Percentiles rank a stretch among this genome's conserved stretches.
Conservation (phyloP, 2,888 invertebrate species). For the Hirtodrosophila alboralis region DNA sequence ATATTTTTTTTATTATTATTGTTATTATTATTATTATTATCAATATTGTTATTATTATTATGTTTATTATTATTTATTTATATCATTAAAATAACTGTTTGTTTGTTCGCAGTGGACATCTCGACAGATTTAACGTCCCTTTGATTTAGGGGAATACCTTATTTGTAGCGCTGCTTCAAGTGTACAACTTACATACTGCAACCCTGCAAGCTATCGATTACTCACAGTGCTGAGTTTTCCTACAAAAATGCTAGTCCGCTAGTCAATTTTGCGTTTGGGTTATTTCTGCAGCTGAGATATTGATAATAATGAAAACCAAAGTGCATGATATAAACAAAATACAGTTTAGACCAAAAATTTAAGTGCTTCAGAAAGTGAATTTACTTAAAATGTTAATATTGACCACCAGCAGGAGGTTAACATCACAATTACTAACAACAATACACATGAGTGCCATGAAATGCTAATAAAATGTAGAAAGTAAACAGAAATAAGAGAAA, state of each 20-base stretch:
- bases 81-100: too few relatives aligned
- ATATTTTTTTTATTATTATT: too few relatives aligned
- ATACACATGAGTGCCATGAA: slow-evolving; percentile 37
- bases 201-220: slow-evolving; percentile 38
- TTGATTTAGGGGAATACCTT: background rate
- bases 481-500: slow-evolving; percentile 52
- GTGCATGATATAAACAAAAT: slow-evolving; percentile 15
- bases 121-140: slow-evolving; percentile 1
- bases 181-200: background rate
- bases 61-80: too few relatives aligned
- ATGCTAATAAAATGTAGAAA: slow-evolving; percentile 47
- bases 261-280: slow-evolving; percentile 43
- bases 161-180: background rate
- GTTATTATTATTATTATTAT: too few relatives aligned
- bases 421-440: slow-evolving; percentile 48
- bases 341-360: slow-evolving; percentile 1
- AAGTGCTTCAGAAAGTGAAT: slow-evolving; percentile 19
- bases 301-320: slow-evolving; percentile 22
- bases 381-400: slow-evolving; percentile 30
- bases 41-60: too few relatives aligned
- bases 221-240: slow-evolving; percentile 7
- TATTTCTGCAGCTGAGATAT: slow-evolving; percentile 26
- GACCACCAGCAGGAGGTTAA: slow-evolving; percentile 43
- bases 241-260: slow-evolving; percentile 36
- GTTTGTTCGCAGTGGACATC: too few relatives aligned